Evolutionary conservation across 2,888 invertebrate genomes (phyloP), one percentile per base, ranked within the genome.

Genomic region (Merodon equestris): DNA sequence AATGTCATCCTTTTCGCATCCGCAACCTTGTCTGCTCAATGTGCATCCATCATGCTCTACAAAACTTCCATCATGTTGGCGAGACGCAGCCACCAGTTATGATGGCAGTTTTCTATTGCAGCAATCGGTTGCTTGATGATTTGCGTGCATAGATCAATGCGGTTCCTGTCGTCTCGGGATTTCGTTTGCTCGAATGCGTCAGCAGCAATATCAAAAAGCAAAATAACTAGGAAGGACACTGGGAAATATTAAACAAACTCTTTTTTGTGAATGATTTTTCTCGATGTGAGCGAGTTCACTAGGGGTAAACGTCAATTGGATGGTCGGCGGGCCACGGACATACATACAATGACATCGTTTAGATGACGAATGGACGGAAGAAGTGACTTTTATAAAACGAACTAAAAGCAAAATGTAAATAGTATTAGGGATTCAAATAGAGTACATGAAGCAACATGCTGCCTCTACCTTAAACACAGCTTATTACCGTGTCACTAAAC

Each of bases 1-100:
- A 61, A 68, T 56, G 47, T 51, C 67, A 57, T 76, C 66, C 34
- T 61, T 77, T 77, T 57, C 72, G 56, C 53, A 53, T 36, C 5
- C 36, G 36, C 56, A 66, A n/a, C 61, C 72, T 47, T 77, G 66
- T 34, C 17, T 61, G 54, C n/a, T n/a, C 47, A 36, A 36, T 36
- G 67, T 61, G 57, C 60, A 77, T 67, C 72, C 70, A 72, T 72
- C 71, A 77, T 77, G 77, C 72, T 61, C 72, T 77, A 72, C 63
- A 77, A 77, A 77, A 77, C 67, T 72, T 72, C 72, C 67, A 67
- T 66, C 60, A 48, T 67, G 74, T 67, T 60, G 27, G 47, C 48
- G 14, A 40, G 48, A 58, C 64, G 53, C 57, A 54, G 54, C 53
- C 60, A 1, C 53, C 54, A 56, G 72, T 61, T 47, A 67, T 42